Base-by-base conservation (phyloP, 2,888 invertebrate species). In the Frankliniella intonsa region DNA sequence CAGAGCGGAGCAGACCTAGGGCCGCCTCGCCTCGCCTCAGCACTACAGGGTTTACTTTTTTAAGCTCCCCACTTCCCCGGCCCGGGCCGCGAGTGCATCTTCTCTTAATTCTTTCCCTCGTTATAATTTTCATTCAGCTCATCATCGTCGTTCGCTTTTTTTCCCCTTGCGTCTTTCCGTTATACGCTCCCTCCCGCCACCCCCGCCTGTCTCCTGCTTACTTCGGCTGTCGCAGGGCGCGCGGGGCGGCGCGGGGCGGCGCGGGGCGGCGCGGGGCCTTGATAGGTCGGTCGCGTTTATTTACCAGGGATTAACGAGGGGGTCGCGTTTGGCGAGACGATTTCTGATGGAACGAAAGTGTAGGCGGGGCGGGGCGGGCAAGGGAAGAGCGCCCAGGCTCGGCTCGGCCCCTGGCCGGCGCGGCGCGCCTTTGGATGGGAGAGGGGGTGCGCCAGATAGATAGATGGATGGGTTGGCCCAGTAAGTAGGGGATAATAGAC, bases 361-460 rank as follows among this genome's bases (percentile, higher is more conserved):
- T 22, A n/a, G 51, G 81, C 25, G 22, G 50, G 69, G 79, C 81
- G 82, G 81, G 55, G 82, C 81, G 83, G 82, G 10, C 81, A 81
- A 55, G 38, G 5, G 38, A 38, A 38, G 38, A 5, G 38, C 38
- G 38, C 38, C 38, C 38, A n/a, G n/a, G n/a, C n/a, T n/a, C n/a
- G n/a, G n/a, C n/a, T n/a, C n/a, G n/a, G n/a, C n/a, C n/a, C n/a
- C n/a, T n/a, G n/a, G n/a, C 38, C 38, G 38, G 38, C 3, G 3
- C 38, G 38, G 38, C 38, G 38, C 38, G 38, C 38, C 38, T 38
- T 38, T 2, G 38, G 38, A 2, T 5, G 2, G 38, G 38, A 2
- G 38, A 38, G 38, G 38, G 38, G 38, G 38, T 38, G 38, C 38
- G 38, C 38, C 38, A 38, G 38, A 38, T 38, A 38, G 38, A 38